These are phyloP conservation scores for Microtus ochrogaster DNA, from an alignment of 2,113 vertebrate genomes.

Conservation along the genomic window DNA sequence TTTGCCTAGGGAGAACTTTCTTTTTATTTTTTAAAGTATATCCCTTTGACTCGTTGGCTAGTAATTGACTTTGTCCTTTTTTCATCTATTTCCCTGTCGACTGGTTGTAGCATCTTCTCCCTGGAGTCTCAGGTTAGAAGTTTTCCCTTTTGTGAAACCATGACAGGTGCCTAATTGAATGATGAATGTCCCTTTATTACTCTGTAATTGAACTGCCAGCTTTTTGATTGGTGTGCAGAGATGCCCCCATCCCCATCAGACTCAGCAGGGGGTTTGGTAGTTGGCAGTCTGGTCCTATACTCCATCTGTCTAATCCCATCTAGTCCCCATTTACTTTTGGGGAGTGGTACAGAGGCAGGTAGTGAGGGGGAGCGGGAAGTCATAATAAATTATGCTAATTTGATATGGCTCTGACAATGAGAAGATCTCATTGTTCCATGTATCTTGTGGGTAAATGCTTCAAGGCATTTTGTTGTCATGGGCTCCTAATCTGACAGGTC, in stretches of 20 bases:
- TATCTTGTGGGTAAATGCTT: conserved; percentile 80
- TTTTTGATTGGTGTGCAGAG: conserved; percentile 92
- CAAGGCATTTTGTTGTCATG: conserved; percentile 84
- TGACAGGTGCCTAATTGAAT: conserved; percentile 99
- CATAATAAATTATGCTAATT: conserved; percentile 96
- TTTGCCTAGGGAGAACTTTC: conserved; percentile 84
- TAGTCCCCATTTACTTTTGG: conserved; percentile 85
- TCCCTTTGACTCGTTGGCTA: conserved; percentile 84
- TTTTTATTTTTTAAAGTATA: conserved; percentile 83
- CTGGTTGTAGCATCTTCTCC: conserved; percentile 89
- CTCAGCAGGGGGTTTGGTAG: conserved; percentile 86
- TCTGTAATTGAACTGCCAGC: conserved; percentile 96
- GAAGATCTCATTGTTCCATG: conserved; percentile 85
- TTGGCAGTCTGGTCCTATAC: conserved; percentile 91
- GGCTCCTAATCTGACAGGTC: conserved; percentile 93
- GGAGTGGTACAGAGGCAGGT: conserved; percentile 79
- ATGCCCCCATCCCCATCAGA: conserved; percentile 88
- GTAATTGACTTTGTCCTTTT: conserved; percentile 90
- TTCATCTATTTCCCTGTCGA: conserved; percentile 88
- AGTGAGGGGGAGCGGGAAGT: conserved; percentile 83
- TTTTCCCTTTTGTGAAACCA: conserved; percentile 93
- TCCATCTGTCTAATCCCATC: conserved; percentile 97
- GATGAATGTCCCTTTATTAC: conserved; percentile 99
- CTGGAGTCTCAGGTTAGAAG: conserved; percentile 90
- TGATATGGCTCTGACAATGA: conserved; percentile 84